Evolutionary conservation across 2,113 vertebrate species (phyloP).

Genomic region (Pseudopipra pipra): DNA sequence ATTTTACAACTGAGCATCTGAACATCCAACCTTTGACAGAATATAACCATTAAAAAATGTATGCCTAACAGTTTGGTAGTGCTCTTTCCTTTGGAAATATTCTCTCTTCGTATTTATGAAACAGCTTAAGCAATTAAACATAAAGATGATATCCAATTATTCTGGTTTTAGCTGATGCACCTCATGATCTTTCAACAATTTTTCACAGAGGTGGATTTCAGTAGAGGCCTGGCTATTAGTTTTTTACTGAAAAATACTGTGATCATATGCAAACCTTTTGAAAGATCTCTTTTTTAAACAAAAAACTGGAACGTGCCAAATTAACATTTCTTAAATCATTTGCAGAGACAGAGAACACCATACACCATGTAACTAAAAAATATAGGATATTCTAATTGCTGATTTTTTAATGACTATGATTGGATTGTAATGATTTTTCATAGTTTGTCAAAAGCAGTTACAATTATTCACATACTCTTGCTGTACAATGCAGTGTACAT

Average conservation of each 20-base stretch:
- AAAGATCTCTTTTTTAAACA: neutral
- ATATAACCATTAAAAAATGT: neutral
- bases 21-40: neutral
- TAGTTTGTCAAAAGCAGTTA: neutral
- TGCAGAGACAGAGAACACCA: neutral
- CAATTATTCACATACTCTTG: neutral
- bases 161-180: neutral
- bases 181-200: neutral
- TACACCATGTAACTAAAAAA: neutral
- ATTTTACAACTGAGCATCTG: neutral
- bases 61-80: neutral
- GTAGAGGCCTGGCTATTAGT: neutral
- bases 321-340: neutral
- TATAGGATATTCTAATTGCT: neutral
- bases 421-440: neutral
- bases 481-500: neutral
- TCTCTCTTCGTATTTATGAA: neutral
- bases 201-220: neutral
- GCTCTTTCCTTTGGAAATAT: neutral
- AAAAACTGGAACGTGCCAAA: neutral
- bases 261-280: neutral
- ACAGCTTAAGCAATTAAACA: neutral
- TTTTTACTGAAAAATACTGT: neutral
- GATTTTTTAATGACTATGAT: neutral
- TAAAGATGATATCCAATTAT: neutral